Evolutionary conservation across 2,888 invertebrate genomes (phyloP).

Genomic region (Aleiodes testaceus): DNA sequence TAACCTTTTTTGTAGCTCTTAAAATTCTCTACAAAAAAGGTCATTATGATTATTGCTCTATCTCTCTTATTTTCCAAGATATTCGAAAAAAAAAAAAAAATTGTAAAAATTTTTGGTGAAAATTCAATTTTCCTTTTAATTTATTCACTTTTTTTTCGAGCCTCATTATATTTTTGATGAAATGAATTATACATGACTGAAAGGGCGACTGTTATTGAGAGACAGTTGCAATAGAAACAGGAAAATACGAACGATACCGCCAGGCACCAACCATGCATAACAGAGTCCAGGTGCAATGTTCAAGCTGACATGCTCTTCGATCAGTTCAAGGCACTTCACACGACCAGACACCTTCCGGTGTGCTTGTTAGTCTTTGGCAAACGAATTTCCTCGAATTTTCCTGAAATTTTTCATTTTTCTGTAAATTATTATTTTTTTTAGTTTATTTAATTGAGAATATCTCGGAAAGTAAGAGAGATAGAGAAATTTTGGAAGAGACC

Average conservation of each 20-base stretch:
- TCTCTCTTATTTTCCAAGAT: too few species aligned
- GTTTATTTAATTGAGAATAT: too few species aligned
- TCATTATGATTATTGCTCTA: too few species aligned
- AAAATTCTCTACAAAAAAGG: too few species aligned
- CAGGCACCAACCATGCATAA: slow-evolving; percentile 66
- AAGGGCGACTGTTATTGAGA: slow-evolving; percentile 45
- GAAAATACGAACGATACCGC: slow-evolving; percentile 53
- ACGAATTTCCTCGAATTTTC: too few species aligned
- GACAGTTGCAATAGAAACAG: slow-evolving; percentile 26
- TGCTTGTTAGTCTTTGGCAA: not conserved
- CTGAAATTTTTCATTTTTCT: too few species aligned
- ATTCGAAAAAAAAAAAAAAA: too few species aligned
- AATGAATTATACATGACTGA: slow-evolving; percentile 47
- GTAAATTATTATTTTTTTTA: too few species aligned
- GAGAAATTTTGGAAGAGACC: too few species aligned
- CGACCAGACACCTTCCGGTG: not conserved
- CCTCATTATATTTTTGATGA: slow-evolving; percentile 36
- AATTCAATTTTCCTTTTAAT: not conserved
- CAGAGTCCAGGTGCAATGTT: slow-evolving; percentile 63
- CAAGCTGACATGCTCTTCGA: slow-evolving; percentile 49
- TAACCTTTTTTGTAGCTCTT: too few species aligned
- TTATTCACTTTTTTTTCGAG: not conserved
- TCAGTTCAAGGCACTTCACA: not conserved
- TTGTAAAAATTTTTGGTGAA: too few species aligned
- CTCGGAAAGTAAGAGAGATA: too few species aligned